A percentile compares a stretch with the other conserved stretches of the same genome.
These are phyloP conservation scores for Mormyrus iriodes DNA, from an alignment of 2,113 vertebrate genomes.

Conservation along the genomic window DNA sequence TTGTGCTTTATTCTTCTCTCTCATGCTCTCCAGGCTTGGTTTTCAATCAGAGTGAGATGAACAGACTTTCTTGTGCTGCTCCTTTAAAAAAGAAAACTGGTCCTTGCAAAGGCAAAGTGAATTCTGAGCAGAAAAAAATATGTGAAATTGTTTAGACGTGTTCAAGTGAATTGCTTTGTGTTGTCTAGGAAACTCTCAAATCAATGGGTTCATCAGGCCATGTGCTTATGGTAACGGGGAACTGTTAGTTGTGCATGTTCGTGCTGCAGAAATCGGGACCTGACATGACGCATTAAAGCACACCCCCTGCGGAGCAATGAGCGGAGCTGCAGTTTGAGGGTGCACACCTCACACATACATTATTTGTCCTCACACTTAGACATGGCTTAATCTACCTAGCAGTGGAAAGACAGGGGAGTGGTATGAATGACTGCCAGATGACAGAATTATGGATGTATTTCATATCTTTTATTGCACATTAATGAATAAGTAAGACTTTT, in stretches of 20 bases:
- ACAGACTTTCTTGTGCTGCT: not conserved
- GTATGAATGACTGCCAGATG: not conserved
- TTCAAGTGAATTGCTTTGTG: not conserved
- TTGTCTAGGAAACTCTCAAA: not conserved
- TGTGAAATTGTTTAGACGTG: not conserved
- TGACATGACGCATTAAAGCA: not conserved
- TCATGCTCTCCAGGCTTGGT: not conserved
- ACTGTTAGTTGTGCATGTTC: not conserved
- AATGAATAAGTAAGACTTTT: not conserved
- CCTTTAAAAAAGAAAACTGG: not conserved
- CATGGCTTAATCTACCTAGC: not conserved
- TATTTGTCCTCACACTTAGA: not conserved
- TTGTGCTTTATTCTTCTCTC: not conserved
- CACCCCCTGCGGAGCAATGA: not conserved
- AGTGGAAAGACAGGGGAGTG: not conserved
- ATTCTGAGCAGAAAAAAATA: not conserved
- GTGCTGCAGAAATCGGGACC: not conserved
- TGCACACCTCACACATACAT: not conserved
- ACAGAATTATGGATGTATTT: not conserved
- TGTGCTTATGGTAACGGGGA: not conserved
- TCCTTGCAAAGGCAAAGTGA: not conserved
- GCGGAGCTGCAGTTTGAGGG: not conserved
- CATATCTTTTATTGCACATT: not conserved
- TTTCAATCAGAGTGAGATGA: not conserved
- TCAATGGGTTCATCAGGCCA: conserved; percentile 10